A percentile compares a stretch with the other conserved stretches of the same genome.
phyloP scores from a whole-genome alignment of 1,140 invertebrate species.

The Mercenaria mercenaria region DNA sequence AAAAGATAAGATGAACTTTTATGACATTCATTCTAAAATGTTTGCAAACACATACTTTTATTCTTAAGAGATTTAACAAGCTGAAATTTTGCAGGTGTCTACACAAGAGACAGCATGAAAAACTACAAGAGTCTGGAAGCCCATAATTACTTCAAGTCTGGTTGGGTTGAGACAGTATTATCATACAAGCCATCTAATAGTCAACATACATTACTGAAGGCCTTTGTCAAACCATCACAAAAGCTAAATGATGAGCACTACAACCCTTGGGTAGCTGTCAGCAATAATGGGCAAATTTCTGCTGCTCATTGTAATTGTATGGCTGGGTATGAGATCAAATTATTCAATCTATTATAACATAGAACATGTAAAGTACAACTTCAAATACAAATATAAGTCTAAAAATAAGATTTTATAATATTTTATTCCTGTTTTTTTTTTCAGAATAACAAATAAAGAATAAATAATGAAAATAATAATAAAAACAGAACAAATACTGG shows the following conservation, averaged over 20 bases:
- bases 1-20: too few species aligned
- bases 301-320: conserved; percentile 62
- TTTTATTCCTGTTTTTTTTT: too few species aligned
- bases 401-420: too few species aligned
- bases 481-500: too few species aligned
- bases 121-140: conserved; percentile 54
- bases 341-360: too few species aligned
- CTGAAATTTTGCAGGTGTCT: conserved; percentile 50
- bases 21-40: too few species aligned
- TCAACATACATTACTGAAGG: neutral
- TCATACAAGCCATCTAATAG: neutral
- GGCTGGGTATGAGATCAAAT: conserved; percentile 41
- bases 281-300: conserved; percentile 1
- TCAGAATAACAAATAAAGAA: too few species aligned
- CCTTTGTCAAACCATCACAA: conserved; percentile 43
- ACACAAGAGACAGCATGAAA: conserved; percentile 40
- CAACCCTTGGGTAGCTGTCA: conserved; percentile 49
- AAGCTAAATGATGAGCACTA: conserved; percentile 44
- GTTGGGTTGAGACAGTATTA: conserved; percentile 54
- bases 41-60: too few species aligned
- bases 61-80: too few species aligned
- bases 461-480: too few species aligned
- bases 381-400: too few species aligned
- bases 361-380: too few species aligned
- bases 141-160: conserved; percentile 45